Evolutionary conservation across 2,797 vertebrate species (phyloP).

Genomic region (Philypnodon macrostomus): DNA sequence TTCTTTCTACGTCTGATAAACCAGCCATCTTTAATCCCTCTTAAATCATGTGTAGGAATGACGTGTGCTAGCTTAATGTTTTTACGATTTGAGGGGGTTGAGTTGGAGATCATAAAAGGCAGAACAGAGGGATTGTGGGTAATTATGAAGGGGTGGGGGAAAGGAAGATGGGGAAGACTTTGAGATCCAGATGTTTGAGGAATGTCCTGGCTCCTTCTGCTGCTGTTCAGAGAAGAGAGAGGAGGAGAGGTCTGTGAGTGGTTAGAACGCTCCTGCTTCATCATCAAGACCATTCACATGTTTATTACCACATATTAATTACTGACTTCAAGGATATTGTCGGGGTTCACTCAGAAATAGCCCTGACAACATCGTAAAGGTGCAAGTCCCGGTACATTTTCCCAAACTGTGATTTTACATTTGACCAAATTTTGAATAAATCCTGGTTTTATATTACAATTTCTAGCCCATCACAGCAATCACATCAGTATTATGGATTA

Average conservation of each 20-base stretch:
- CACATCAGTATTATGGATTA: no score
- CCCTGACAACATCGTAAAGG: no score
- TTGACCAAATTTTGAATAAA: no score
- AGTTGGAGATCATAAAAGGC: conserved; percentile 69
- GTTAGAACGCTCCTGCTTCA: conserved; percentile 68
- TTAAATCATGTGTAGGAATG: conserved; percentile 66
- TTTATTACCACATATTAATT: conserved; percentile 52
- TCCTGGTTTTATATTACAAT: no score
- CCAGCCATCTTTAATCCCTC: no score
- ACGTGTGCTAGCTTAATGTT: conserved; percentile 51
- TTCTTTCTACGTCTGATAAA: conserved; percentile 50
- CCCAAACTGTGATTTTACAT: no score
- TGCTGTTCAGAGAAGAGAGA: conserved; percentile 52
- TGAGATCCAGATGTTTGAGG: conserved; percentile 82
- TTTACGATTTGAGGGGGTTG: conserved; percentile 62
- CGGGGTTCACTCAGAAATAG: no score
- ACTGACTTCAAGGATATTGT: no score
- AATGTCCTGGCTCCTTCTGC: conserved; percentile 79
- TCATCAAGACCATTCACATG: no score
- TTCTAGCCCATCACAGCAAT: no score
- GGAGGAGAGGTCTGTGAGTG: conserved; percentile 71
- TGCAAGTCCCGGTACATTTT: no score
- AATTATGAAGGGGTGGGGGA: conserved; percentile 68
- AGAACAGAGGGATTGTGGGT: conserved; percentile 78
- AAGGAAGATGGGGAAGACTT: conserved; percentile 69